These are phyloP conservation scores for Pangasius krempfi DNA, from an alignment of 2,797 vertebrate genomes.

Conservation along the genomic window DNA sequence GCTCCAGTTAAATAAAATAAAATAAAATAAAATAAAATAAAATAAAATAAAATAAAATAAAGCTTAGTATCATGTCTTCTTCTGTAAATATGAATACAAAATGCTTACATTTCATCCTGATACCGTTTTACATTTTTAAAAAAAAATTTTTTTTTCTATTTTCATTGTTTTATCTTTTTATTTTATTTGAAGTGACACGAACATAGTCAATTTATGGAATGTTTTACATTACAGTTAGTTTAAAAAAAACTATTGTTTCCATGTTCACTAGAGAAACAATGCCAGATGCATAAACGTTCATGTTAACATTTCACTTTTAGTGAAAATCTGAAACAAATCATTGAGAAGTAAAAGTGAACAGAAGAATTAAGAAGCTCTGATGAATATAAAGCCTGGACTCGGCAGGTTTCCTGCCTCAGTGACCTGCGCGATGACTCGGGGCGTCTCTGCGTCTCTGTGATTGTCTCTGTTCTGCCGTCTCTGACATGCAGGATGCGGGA, in stretches of 20 bases:
- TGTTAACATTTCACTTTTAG: neutral
- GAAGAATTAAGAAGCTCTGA: neutral
- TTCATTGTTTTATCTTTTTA: too few relatives aligned
- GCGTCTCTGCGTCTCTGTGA: conserved; percentile 57
- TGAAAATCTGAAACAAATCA: neutral
- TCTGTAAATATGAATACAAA: too few relatives aligned
- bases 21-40: too few relatives aligned
- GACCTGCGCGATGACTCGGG: conserved; percentile 44
- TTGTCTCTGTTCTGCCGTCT: conserved; percentile 50
- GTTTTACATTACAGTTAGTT: neutral
- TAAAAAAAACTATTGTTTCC: too few relatives aligned
- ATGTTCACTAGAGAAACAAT: neutral
- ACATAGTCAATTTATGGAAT: neutral
- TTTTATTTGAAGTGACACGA: neutral
- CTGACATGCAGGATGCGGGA: conserved; percentile 41
- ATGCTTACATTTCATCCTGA: too few relatives aligned
- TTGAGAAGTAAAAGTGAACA: conserved; percentile 17
- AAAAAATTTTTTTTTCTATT: too few relatives aligned
- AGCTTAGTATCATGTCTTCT: too few relatives aligned
- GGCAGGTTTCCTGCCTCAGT: conserved; percentile 40
- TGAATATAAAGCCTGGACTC: neutral
- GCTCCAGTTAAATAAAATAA: too few relatives aligned
- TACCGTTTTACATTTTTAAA: too few relatives aligned
- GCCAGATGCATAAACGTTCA: neutral
- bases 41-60: too few relatives aligned